Percentiles rank a stretch among this genome's conserved stretches.
These are phyloP conservation scores for Arizona elegans DNA, from an alignment of 2,113 vertebrate genomes.

Conservation along the genomic window DNA sequence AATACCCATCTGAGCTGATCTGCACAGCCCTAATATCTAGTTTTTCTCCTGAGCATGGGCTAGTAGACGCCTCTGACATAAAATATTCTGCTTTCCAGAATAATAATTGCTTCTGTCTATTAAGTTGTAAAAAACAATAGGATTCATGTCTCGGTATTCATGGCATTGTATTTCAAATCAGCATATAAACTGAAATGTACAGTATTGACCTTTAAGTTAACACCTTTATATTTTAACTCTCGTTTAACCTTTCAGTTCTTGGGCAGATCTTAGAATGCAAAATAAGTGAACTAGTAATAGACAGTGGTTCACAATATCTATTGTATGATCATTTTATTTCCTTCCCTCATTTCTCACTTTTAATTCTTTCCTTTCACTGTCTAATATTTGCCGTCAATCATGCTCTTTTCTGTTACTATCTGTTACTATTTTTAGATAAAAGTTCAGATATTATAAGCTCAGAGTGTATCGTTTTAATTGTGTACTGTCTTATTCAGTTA, in stretches of 20 bases:
- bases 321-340: not conserved
- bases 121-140: not conserved
- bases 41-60: not conserved
- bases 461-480: not conserved
- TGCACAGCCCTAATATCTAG: not conserved
- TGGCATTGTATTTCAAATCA: not conserved
- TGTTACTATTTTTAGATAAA: not conserved
- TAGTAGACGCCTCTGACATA: not conserved
- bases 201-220: not conserved
- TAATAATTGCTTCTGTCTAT: not conserved
- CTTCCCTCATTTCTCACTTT: not conserved
- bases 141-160: not conserved
- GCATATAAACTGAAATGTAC: not conserved
- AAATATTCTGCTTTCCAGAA: not conserved
- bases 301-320: not conserved
- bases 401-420: not conserved
- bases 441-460: not conserved
- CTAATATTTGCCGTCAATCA: not conserved
- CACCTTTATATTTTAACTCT: not conserved
- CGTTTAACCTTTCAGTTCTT: not conserved
- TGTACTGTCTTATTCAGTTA: too few species aligned
- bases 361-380: not conserved
- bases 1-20: not conserved
- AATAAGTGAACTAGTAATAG: not conserved
- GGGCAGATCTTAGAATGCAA: not conserved